Base-by-base conservation (phyloP, 2,797 vertebrate genomes). In the Hydrophis major region DNA sequence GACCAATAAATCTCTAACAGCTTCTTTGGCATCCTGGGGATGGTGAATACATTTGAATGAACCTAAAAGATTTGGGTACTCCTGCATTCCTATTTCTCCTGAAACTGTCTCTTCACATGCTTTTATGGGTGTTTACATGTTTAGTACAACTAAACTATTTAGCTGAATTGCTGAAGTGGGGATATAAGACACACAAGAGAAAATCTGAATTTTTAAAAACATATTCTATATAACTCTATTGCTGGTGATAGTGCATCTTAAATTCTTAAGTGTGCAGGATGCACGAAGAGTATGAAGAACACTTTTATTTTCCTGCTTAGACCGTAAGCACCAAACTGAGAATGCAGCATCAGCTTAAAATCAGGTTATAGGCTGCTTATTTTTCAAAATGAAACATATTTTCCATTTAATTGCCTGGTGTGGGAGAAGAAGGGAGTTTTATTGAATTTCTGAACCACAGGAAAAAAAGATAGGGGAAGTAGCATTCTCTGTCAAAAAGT, bases 331-430 rank as follows among this genome's bases (percentile, higher is more conserved):
- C 96, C 95, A 83, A 92, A 94, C 93, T 96, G 96, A 96, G 96
- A 97, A 95, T 97, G 96, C 96, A 95, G 0, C 95, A 96, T 97
- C 97, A 97, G 97, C 96, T 18, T 96, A 97, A 97, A 97, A 96
- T 93, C 96, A 96, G 96, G 96, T 96, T 96, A 96, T 96, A 97
- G 97, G 96, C 96, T 97, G 97, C 97, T 97, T 97, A 97, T 96
- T 96, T 95, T 97, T 97, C 96, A 97, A 96, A 97, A 97, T 94
- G 96, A 97, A 97, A 96, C 95, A 96, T 97, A 95, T 96, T 96
- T 97, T 97, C 96, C 91, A 95, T 95, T 97, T 97, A 97, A 97
- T 97, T 97, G 97, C 97, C 96, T 96, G 96, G 96, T 93, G 95
- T 93, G 86, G 86, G 87, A 93, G 92, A 93, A 93, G 57, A 63